Percentiles rank a stretch among this genome's conserved stretches.
Evolutionary conservation across 2,888 invertebrate species (phyloP).

Genomic region (Sarcophaga subvicina): DNA sequence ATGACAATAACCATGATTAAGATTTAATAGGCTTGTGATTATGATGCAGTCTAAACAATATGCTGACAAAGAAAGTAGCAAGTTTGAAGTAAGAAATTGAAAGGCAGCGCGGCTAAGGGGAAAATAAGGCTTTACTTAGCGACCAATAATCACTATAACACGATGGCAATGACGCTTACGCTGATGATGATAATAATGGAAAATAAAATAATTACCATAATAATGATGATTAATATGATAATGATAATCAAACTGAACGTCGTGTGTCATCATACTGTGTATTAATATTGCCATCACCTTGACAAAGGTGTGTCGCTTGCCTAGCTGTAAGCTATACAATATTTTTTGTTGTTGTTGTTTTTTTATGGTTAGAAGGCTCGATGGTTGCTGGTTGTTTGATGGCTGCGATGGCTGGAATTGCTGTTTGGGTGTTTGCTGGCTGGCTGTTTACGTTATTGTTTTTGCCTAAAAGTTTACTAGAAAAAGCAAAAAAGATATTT

Average conservation of each 20-base stretch:
- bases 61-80: background rate
- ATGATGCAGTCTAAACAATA: conserved; percentile 47
- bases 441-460: too few species aligned
- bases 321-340: conserved; percentile 2
- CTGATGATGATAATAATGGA: background rate
- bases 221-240: conserved; percentile 53
- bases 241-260: conserved; percentile 43
- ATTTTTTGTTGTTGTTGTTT: background rate
- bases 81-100: background rate
- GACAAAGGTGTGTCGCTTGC: conserved; percentile 58
- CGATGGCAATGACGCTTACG: background rate
- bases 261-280: conserved; percentile 59
- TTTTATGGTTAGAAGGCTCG: background rate
- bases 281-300: conserved; percentile 55
- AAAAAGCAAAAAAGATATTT: too few species aligned
- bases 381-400: background rate
- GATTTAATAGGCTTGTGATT: conserved; percentile 30
- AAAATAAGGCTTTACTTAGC: background rate
- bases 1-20: background rate
- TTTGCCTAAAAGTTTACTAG: too few species aligned
- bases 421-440: background rate
- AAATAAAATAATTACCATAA: background rate
- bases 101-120: background rate
- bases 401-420: background rate
- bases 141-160: conserved; percentile 23